Evolutionary conservation across 2,113 vertebrate genomes (phyloP).

Genomic region (Rissa tridactyla): DNA sequence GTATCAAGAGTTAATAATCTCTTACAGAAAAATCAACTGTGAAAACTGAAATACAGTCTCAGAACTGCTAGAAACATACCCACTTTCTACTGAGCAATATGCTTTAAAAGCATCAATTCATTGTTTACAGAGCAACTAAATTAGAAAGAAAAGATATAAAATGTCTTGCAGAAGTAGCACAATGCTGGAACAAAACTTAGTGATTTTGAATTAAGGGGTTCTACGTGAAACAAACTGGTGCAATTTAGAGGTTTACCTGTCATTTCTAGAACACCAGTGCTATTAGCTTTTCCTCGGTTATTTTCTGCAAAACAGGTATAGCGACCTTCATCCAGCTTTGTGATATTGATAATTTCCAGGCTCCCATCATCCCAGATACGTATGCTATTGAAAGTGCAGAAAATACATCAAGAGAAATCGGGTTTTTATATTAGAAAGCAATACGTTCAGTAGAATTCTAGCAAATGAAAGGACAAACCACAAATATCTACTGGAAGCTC

Average conservation of each 20-base stretch:
- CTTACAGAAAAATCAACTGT: background rate
- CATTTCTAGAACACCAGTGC: constrained; percentile 85
- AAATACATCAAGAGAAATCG: background rate
- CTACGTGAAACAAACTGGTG: background rate
- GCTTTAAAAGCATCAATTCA: background rate
- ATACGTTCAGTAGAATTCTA: background rate
- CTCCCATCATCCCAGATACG: constrained; percentile 93
- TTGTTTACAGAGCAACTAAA: background rate
- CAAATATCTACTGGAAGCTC: background rate
- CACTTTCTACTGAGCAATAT: background rate
- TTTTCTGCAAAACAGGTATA: constrained; percentile 97
- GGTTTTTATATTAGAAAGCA: background rate
- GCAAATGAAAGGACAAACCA: background rate
- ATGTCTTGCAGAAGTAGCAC: background rate
- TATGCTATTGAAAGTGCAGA: constrained; percentile 74
- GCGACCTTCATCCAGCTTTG: constrained; percentile 84
- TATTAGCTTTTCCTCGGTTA: constrained; percentile 90
- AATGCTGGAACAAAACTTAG: background rate
- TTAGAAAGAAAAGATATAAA: background rate
- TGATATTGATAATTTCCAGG: constrained; percentile 92
- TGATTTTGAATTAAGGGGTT: background rate
- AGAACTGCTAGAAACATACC: background rate
- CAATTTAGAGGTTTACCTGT: constrained; percentile 77
- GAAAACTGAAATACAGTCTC: background rate
- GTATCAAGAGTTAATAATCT: background rate